phyloP scores from a whole-genome alignment of 1,140 invertebrate genomes.

The Bombus ignitus region DNA sequence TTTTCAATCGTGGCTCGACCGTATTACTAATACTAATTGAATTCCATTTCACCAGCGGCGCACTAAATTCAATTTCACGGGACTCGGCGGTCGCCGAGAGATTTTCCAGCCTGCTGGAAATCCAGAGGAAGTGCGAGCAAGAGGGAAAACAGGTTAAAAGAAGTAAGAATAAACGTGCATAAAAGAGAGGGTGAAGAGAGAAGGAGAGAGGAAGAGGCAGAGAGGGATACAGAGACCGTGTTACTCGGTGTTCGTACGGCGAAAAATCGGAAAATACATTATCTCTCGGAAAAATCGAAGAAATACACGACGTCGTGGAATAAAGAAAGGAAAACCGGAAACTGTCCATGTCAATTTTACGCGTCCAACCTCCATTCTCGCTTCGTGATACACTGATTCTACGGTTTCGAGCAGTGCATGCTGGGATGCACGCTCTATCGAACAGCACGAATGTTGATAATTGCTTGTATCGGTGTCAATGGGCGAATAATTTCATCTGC shows the following conservation, averaged over 20 bases:
- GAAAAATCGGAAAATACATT: slow-evolving; percentile 49
- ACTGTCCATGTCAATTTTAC: slow-evolving; percentile 24
- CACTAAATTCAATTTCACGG: slow-evolving; percentile 66
- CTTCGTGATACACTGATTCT: slow-evolving; percentile 9
- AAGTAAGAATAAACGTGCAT: background rate
- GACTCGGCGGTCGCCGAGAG: slow-evolving; percentile 48
- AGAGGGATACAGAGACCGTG: background rate
- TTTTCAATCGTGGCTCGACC: slow-evolving; percentile 57
- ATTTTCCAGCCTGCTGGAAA: slow-evolving; percentile 55
- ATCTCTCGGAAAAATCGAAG: slow-evolving; percentile 5
- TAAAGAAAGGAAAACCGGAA: slow-evolving; percentile 15
- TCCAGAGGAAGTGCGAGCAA: slow-evolving; percentile 10
- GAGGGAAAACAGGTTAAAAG: background rate
- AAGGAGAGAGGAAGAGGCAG: background rate
- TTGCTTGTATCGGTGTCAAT: slow-evolving; percentile 19
- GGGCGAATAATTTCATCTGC: slow-evolving; percentile 17
- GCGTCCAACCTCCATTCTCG: background rate
- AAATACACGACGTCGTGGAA: background rate
- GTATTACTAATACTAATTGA: slow-evolving; percentile 69
- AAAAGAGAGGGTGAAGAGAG: background rate
- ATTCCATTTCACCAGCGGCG: slow-evolving; percentile 64
- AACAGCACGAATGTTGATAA: slow-evolving; percentile 18
- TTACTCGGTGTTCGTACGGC: background rate
- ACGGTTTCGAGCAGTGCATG: background rate
- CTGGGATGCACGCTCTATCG: slow-evolving; percentile 1